phyloP scores from a whole-genome alignment of 2,113 vertebrate species.

The Nyctibius bracteatus region DNA sequence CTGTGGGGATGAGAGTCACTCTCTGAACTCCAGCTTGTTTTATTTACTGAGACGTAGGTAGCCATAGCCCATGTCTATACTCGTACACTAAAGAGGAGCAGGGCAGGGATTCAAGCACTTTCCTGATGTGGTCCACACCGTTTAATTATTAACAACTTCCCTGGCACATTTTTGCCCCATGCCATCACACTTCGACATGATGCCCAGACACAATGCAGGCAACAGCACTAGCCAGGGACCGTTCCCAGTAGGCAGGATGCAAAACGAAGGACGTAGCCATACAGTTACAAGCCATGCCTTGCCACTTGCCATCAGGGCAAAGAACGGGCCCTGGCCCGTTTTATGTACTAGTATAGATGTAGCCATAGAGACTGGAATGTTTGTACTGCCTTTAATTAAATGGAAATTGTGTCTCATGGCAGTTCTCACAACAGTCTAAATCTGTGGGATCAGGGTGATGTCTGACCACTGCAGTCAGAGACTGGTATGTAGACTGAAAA shows the following conservation, averaged over 20 bases:
- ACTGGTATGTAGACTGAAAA: background rate
- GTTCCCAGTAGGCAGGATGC: background rate
- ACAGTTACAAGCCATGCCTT: background rate
- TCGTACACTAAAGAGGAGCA: background rate
- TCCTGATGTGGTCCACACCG: background rate
- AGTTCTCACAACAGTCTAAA: background rate
- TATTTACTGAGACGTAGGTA: background rate
- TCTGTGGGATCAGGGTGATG: background rate
- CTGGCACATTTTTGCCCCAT: background rate
- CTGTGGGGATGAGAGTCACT: background rate
- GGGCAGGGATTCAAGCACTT: background rate
- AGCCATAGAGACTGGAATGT: constrained; percentile 10
- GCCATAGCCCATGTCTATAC: background rate
- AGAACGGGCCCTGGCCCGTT: background rate
- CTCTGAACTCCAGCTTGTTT: background rate
- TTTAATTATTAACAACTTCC: background rate
- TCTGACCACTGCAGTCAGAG: background rate
- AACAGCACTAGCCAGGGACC: background rate
- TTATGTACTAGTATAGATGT: background rate
- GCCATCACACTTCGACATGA: background rate
- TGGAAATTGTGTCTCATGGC: background rate
- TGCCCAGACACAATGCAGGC: background rate
- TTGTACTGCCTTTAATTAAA: background rate
- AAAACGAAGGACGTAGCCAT: background rate
- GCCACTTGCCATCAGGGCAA: background rate